phyloP scores from a whole-genome alignment of 2,888 invertebrate species.

The Parnassius orleans region DNA sequence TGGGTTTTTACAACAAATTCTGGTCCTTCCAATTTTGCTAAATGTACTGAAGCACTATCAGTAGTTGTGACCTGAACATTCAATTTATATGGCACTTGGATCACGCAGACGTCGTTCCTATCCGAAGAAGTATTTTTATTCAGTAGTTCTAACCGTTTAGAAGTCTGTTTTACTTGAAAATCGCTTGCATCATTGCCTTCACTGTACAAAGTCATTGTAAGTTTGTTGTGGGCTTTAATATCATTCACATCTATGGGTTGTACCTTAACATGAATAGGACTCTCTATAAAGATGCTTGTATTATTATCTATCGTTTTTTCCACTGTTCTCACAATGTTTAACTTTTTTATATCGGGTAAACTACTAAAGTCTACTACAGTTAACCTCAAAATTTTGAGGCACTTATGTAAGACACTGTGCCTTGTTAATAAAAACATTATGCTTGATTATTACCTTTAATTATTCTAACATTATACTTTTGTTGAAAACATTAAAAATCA shows the following conservation, averaged over 20 bases:
- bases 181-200: conserved; percentile 67
- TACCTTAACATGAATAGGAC: conserved; percentile 75
- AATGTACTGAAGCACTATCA: conserved; percentile 66
- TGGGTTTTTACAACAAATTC: conserved; percentile 72
- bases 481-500: conserved; percentile 11
- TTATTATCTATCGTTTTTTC: conserved; percentile 73
- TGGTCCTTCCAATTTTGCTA: conserved; percentile 66
- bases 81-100: conserved; percentile 73
- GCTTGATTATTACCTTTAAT: conserved; percentile 26
- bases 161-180: conserved; percentile 73
- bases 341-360: conserved; percentile 67
- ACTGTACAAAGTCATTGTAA: conserved; percentile 73
- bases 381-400: conserved; percentile 78
- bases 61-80: conserved; percentile 70
- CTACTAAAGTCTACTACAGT: conserved; percentile 63
- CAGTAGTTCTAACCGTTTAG: conserved; percentile 68
- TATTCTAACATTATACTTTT: conserved; percentile 43
- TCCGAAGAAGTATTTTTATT: conserved; percentile 67
- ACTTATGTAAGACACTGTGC: conserved; percentile 68
- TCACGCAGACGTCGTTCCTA: conserved; percentile 69
- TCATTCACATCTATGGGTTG: conserved; percentile 73
- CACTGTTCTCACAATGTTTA: conserved; percentile 70
- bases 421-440: conserved; percentile 66
- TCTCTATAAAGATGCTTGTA: conserved; percentile 73
- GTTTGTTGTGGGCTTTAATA: conserved; percentile 64